Evolutionary conservation across 2,888 invertebrate genomes (phyloP).

Genomic region (Tipula helvola): DNA sequence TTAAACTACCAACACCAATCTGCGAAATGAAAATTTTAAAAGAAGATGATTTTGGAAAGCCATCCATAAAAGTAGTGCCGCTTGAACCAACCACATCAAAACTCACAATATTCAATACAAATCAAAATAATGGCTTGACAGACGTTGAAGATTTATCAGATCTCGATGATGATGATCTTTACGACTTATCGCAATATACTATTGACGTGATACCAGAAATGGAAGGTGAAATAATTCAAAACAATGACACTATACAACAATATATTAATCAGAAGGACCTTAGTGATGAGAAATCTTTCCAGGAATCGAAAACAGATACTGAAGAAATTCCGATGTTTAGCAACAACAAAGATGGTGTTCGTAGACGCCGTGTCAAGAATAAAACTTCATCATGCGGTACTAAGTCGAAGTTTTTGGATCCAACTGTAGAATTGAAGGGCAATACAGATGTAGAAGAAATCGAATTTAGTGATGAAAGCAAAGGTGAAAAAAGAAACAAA

Average conservation of each 20-base stretch:
- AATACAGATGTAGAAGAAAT: conserved; percentile 36
- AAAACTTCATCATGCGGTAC: neutral
- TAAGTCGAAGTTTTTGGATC: neutral
- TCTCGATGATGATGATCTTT: conserved; percentile 25
- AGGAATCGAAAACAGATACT: conserved; percentile 37
- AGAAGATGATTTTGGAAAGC: conserved; percentile 34
- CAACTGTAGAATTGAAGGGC: conserved; percentile 14
- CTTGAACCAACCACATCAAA: conserved; percentile 29
- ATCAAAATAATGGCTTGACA: conserved; percentile 23
- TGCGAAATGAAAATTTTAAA: conserved; percentile 37
- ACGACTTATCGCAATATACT: conserved; percentile 15
- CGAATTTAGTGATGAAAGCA: conserved; percentile 29
- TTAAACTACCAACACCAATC: conserved; percentile 33
- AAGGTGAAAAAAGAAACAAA: conserved; percentile 18
- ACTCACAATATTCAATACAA: conserved; percentile 26
- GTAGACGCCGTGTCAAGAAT: conserved; percentile 25
- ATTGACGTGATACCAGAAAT: conserved; percentile 20
- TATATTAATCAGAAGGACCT: conserved; percentile 18
- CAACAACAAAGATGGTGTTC: conserved; percentile 22
- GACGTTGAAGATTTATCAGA: conserved; percentile 35
- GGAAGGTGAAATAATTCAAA: conserved; percentile 22
- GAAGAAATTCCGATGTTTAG: conserved; percentile 33
- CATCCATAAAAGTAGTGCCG: conserved; percentile 36
- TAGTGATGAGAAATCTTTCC: conserved; percentile 14
- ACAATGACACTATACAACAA: conserved; percentile 22